These are phyloP conservation scores for Rhimphoctona megacephalus DNA, from an alignment of 2,888 invertebrate genomes.

Conservation along the genomic window DNA sequence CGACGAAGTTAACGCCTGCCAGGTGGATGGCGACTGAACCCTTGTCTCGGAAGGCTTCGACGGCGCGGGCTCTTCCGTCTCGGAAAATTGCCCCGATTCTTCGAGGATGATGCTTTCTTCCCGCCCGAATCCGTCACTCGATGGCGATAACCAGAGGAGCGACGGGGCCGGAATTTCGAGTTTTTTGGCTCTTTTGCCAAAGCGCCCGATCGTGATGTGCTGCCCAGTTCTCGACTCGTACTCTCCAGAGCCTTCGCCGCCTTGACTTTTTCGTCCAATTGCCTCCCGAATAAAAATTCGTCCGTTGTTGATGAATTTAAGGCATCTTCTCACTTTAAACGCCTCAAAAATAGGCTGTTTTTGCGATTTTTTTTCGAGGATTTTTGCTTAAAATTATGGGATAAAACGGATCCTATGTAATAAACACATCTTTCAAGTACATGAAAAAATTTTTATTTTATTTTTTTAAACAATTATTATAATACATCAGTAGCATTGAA, in stretches of 20 bases:
- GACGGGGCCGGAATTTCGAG: constrained; percentile 54
- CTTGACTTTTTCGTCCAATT: constrained; percentile 57
- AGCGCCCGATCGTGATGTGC: not conserved
- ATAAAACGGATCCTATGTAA: too few relatives aligned
- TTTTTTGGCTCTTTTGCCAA: constrained; percentile 51
- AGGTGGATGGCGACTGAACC: not conserved
- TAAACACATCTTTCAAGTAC: too few relatives aligned
- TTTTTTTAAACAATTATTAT: too few relatives aligned
- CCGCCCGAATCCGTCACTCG: constrained; percentile 22
- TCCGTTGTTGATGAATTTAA: constrained; percentile 29
- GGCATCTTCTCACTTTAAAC: too few relatives aligned
- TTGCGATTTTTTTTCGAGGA: too few relatives aligned
- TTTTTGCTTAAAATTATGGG: too few relatives aligned
- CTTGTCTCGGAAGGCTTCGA: not conserved
- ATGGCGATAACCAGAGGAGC: constrained; percentile 24
- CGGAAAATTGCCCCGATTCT: constrained; percentile 33
- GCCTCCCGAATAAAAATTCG: constrained; percentile 56
- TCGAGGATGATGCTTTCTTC: not conserved
- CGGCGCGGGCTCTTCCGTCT: constrained; percentile 28
- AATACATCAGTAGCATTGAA: too few relatives aligned
- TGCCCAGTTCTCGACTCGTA: constrained; percentile 26
- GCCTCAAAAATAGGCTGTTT: too few relatives aligned
- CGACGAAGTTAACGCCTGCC: constrained; percentile 26
- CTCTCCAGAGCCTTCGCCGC: constrained; percentile 50
- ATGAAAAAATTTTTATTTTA: too few relatives aligned